These are phyloP conservation scores for Eutolmus rufibarbis DNA, from an alignment of 2,888 invertebrate species.

Conservation along the genomic window DNA sequence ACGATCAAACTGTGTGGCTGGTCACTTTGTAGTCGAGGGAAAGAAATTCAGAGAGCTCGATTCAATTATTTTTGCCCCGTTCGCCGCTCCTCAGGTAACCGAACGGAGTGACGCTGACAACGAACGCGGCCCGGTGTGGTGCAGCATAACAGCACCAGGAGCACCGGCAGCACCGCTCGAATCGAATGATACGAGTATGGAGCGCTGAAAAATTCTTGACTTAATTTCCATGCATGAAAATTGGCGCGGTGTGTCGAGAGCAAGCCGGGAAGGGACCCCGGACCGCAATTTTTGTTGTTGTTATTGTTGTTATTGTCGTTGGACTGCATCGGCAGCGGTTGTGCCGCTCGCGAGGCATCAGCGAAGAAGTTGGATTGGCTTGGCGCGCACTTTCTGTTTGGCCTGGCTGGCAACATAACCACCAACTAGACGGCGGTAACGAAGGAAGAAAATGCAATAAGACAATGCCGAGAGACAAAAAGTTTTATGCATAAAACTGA, in stretches of 20 bases:
- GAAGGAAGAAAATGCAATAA: constrained; percentile 22
- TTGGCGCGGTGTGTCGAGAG: background rate
- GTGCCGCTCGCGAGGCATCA: background rate
- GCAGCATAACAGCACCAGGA: background rate
- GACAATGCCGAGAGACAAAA: background rate
- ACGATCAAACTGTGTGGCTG: background rate
- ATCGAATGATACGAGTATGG: background rate
- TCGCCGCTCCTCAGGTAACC: background rate
- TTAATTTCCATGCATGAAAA: background rate
- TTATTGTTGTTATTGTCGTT: background rate
- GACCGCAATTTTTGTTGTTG: background rate
- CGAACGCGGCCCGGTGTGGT: background rate
- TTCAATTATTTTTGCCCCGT: background rate
- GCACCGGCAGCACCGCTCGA: background rate
- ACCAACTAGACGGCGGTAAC: background rate
- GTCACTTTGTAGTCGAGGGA: background rate
- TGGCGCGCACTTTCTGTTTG: background rate
- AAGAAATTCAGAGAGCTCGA: background rate
- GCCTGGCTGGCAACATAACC: background rate
- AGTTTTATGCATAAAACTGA: background rate
- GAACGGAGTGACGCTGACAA: background rate
- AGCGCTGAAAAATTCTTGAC: background rate
- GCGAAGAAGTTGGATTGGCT: background rate
- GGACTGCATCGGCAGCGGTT: background rate
- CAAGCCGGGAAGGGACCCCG: background rate